phyloP scores from a whole-genome alignment of 2,888 invertebrate species.

The Serripes groenlandicus region DNA sequence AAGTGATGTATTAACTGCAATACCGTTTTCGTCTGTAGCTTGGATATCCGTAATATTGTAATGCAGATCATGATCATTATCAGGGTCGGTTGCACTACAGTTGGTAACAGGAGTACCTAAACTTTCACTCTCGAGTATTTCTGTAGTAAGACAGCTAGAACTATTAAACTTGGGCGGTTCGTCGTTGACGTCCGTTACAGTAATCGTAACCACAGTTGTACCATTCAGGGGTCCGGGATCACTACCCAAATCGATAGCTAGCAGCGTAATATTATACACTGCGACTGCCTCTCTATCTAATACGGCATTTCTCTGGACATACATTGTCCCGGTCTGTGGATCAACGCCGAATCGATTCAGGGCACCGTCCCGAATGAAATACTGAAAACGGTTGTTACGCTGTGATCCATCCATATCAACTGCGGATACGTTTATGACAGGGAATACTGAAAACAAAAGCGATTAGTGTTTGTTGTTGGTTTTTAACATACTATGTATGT shows the following conservation, averaged over 20 bases:
- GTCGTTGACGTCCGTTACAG: conserved; percentile 78
- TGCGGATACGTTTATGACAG: conserved; percentile 26
- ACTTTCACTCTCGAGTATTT: conserved; percentile 20
- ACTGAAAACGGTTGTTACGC: conserved; percentile 41
- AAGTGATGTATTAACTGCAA: conserved; percentile 14
- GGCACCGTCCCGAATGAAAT: conserved; percentile 50
- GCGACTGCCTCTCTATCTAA: conserved; percentile 47
- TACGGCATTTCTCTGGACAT: conserved; percentile 40
- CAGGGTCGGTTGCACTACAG: conserved; percentile 44
- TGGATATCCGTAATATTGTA: conserved; percentile 34
- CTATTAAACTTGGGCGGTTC: conserved; percentile 67
- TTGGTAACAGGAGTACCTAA: background rate
- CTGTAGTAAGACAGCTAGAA: background rate
- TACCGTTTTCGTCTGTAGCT: conserved; percentile 44
- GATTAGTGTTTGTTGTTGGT: too few species aligned
- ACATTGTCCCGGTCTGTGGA: conserved; percentile 37
- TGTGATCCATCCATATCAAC: conserved; percentile 48
- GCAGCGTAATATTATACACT: conserved; percentile 70
- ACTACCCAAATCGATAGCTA: conserved; percentile 74
- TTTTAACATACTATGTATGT: too few species aligned
- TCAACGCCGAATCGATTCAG: conserved; percentile 45
- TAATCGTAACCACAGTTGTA: conserved; percentile 72
- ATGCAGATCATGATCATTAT: conserved; percentile 15
- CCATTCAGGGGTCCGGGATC: conserved; percentile 68
- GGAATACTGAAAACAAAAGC: conserved; percentile 3